phyloP scores from a whole-genome alignment of 2,113 vertebrate genomes.

The Leucopsar rothschildi region DNA sequence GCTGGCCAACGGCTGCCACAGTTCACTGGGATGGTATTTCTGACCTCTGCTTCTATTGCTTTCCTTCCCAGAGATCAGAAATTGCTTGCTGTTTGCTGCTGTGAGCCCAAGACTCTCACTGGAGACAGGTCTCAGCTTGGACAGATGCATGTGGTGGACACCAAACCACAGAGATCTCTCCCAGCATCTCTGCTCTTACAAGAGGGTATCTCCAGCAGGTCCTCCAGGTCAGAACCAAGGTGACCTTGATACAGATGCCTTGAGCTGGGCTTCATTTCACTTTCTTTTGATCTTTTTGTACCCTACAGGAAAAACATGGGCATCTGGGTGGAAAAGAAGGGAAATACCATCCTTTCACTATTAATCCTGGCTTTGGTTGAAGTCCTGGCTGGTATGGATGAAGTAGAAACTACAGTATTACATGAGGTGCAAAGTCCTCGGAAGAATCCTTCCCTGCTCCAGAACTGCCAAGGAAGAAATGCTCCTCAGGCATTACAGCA shows the following conservation, averaged over 20 bases:
- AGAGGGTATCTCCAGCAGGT: not conserved
- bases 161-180: not conserved
- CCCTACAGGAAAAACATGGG: not conserved
- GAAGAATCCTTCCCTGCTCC: not conserved
- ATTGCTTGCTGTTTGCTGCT: not conserved
- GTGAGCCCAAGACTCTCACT: not conserved
- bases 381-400: not conserved
- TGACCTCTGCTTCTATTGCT: not conserved
- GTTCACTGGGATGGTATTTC: not conserved
- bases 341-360: not conserved
- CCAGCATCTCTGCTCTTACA: not conserved
- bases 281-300: not conserved
- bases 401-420: not conserved
- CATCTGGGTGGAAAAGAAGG: not conserved
- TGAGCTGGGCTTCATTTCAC: not conserved
- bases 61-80: not conserved
- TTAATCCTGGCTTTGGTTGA: not conserved
- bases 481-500: not conserved
- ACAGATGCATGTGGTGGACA: not conserved
- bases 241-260: not conserved
- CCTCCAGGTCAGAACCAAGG: not conserved
- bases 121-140: not conserved
- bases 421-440: not conserved
- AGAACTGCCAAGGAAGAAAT: not conserved
- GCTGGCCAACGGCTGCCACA: not conserved